Evolutionary conservation across 92 coral and sea anemone genomes (phyloP), one percentile per base, ranked within the genome.

Genomic region (Palythoa grandiflora): DNA sequence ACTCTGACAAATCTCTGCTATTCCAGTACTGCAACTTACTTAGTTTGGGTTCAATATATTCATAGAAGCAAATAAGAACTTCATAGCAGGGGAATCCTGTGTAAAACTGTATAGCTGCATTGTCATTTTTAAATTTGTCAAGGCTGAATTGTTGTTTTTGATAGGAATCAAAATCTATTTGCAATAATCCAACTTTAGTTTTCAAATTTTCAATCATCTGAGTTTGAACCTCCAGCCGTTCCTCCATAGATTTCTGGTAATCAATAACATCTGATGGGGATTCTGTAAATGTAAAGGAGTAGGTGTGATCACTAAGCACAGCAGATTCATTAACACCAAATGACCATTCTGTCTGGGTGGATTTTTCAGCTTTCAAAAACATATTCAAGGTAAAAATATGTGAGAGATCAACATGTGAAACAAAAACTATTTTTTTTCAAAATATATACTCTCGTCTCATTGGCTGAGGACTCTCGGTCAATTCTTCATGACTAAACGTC

Each of bases 401-500:
- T 11, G 55, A 52, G 55, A 52, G 55, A 52, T 52, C 55, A 52
- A 52, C 55, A 52, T 52, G 55, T 52, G 55, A 52, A 52, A 52
- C 55, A n/a, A n/a, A n/a, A n/a, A n/a, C 10, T 51, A 5, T 51
- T 51, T 51, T 51, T 73, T 73, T 73, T 10, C 14, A 37, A 40
- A 73, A 16, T n/a, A n/a, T n/a, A 1, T 73, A 73, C 78, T 73
- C 78, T 1, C 51, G 1, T 73, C 78, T 73, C n/a, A 73, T 73
- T 73, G 78, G 78, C 78, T 15, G 78, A 73, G 78, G 78, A 73
- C 78, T 38, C 78, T 51, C 51, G 11, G 40, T 35, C 78, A 73
- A 73, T 73, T 73, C 78, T 73, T 51, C 78, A 73, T 73, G 78
- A 73, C 38, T 1, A 73, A 38, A 73, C 78, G 78, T 73, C 78